Evolutionary conservation across 1,140 invertebrate genomes (phyloP).

Genomic region (Cyclargus thomasi): DNA sequence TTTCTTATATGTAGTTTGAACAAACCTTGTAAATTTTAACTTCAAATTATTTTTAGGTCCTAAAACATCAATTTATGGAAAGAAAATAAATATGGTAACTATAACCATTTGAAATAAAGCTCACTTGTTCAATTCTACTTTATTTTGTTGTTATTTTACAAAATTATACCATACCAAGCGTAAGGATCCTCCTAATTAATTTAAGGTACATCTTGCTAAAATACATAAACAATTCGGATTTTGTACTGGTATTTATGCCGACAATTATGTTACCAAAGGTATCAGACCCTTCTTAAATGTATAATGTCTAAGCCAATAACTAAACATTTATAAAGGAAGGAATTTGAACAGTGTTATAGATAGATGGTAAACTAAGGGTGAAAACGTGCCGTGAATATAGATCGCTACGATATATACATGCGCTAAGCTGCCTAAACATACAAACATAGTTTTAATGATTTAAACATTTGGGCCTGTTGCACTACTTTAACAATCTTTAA

Average conservation of each 20-base stretch:
- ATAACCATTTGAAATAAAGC: too few species aligned
- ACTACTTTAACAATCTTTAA: too few species aligned
- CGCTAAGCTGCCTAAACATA: background rate
- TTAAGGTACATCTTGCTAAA: background rate
- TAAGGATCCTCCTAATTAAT: too few species aligned
- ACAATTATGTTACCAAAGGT: background rate
- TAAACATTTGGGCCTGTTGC: background rate
- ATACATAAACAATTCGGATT: background rate
- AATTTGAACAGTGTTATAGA: constrained; percentile 1
- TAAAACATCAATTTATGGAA: too few species aligned
- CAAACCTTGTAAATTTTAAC: too few species aligned
- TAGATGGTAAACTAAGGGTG: background rate
- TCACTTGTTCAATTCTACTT: too few species aligned
- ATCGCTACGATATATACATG: background rate
- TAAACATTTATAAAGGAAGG: constrained; percentile 1
- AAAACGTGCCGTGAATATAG: background rate
- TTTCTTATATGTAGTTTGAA: too few species aligned
- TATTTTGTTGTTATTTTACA: too few species aligned
- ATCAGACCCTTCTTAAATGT: background rate
- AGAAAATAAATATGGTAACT: too few species aligned
- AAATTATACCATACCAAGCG: background rate
- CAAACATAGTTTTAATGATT: background rate
- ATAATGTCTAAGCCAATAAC: background rate
- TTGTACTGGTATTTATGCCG: background rate
- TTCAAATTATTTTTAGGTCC: too few species aligned